These are phyloP conservation scores for Rhea pennata DNA, from an alignment of 2,113 vertebrate genomes.

Conservation along the genomic window DNA sequence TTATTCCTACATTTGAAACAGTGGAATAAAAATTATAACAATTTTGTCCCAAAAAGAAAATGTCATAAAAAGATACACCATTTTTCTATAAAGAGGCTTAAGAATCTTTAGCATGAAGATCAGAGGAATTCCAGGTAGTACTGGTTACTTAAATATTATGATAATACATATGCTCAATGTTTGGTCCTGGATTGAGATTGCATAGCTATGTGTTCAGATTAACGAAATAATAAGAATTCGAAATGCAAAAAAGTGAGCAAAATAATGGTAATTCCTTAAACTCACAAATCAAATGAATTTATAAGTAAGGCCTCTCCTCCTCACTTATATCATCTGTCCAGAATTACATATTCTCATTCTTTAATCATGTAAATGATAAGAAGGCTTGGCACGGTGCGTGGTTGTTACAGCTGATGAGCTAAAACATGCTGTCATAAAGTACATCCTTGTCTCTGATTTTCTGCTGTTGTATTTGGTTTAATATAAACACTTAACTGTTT, in stretches of 20 bases:
- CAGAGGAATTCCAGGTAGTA: not conserved
- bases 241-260: not conserved
- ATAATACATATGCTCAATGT: not conserved
- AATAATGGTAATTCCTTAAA: not conserved
- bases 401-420: not conserved
- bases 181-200: not conserved
- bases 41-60: not conserved
- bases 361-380: not conserved
- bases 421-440: not conserved
- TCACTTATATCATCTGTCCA: not conserved
- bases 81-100: not conserved
- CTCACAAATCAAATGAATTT: not conserved
- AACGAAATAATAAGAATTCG: not conserved
- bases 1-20: too few species aligned
- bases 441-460: not conserved
- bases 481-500: not conserved
- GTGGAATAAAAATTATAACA: too few species aligned
- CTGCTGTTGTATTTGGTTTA: not conserved
- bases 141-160: not conserved
- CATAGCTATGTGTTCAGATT: not conserved
- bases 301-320: not conserved
- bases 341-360: not conserved
- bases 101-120: not conserved
- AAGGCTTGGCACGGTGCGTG: not conserved
- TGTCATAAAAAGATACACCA: not conserved